Evolutionary conservation across 2,797 vertebrate genomes (phyloP).

Genomic region (Ceryle rudis): DNA sequence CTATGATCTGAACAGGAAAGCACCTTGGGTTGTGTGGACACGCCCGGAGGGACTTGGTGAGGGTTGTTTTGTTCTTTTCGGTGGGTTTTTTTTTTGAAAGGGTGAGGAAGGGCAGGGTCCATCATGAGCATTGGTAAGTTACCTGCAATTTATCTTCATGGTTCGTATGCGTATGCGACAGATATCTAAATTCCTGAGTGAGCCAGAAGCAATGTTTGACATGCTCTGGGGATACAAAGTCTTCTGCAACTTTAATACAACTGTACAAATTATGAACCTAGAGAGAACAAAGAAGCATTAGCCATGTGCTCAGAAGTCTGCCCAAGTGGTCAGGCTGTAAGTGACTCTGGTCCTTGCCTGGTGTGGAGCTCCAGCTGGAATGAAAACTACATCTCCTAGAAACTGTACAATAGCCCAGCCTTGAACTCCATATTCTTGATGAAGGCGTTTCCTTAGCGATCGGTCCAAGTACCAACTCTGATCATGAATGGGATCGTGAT

Average conservation of each 20-base stretch:
- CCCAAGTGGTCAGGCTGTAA: neutral
- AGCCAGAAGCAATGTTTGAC: slow-evolving; percentile 86
- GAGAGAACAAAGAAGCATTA: slow-evolving; percentile 44
- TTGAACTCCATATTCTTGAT: slow-evolving; percentile 83
- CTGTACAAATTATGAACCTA: slow-evolving; percentile 86
- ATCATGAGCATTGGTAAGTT: neutral
- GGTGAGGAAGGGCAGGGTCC: neutral
- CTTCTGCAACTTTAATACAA: slow-evolving; percentile 86
- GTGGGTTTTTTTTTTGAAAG: neutral
- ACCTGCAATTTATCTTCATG: slow-evolving; percentile 86
- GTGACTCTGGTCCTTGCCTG: slow-evolving; percentile 70
- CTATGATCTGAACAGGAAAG: neutral
- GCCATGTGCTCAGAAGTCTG: neutral
- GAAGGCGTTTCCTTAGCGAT: slow-evolving; percentile 77
- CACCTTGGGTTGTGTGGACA: neutral
- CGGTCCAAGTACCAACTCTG: slow-evolving; percentile 85
- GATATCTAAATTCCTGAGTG: slow-evolving; percentile 85
- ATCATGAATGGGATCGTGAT: slow-evolving; percentile 84
- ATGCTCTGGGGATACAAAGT: slow-evolving; percentile 86
- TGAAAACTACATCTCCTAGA: slow-evolving; percentile 84
- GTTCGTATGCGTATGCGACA: slow-evolving; percentile 84
- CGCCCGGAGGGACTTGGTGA: neutral
- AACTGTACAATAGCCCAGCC: slow-evolving; percentile 86
- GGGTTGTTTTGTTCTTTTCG: rapidly evolving
- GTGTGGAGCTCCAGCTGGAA: slow-evolving; percentile 84